Evolutionary conservation across 1,140 invertebrate genomes (phyloP), one percentile per base, ranked within the genome.

Genomic region (Drosophila kikkawai): DNA sequence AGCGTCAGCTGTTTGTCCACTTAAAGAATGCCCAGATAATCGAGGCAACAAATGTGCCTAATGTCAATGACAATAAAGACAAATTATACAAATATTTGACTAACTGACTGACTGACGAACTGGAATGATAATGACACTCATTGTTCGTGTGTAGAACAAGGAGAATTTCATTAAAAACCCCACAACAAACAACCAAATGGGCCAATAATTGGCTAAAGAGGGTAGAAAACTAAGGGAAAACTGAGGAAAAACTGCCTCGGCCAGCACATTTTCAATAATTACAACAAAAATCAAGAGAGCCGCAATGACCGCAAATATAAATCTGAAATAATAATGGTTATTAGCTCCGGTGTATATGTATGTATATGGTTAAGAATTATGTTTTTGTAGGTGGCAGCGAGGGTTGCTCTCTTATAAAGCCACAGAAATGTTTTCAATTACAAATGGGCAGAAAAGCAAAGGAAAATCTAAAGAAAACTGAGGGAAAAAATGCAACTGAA

Each of bases 11-110:
- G 81, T 84, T 84, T 84, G 82, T 69, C 81, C 81, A 84, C 82
- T 84, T 84, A 84, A 84, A 84, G 82, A 80, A 80, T 80, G 73
- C 78, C 73, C 73, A 84, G 81, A 84, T 84, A 84, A 84, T 84
- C 82, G 81, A 79, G 77, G 81, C 81, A 84, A 80, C 82, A 84
- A 84, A 84, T 84, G 77, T 84, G 77, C 67, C 82, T 84, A 84
- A 84, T 84, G 82, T 84, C 77, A 80, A 77, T 84, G 82, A 84
- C 81, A 84, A 84, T 84, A 84, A 84, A 84, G 77, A 84, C 81
- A 83, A 83, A 83, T 83, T 83, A 79, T 83, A 83, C 80, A 83
- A 83, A 83, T 83, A 83, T 83, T 83, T 79, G 75, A 79, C 75
- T 71, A 79, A 79, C 67, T 70, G 63, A 60, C 75, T 58, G 42